Percentiles rank a stretch among this genome's conserved stretches.
phyloP scores from a whole-genome alignment of 2,888 invertebrate genomes.

The Trimorus sp. region DNA sequence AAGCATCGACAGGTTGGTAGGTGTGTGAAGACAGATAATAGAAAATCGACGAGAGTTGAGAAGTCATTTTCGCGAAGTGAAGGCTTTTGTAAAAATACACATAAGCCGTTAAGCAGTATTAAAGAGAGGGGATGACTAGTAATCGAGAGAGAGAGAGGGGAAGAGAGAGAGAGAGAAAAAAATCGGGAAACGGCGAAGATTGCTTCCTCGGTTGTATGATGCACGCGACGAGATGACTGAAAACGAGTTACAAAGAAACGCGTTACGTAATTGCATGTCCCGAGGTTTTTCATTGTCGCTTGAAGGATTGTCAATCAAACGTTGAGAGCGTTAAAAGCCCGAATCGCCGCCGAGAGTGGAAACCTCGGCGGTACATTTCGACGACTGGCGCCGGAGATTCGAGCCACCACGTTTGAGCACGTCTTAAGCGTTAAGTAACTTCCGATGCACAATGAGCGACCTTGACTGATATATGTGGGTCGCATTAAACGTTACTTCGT shows the following conservation, averaged over 20 bases:
- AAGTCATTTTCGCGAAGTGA: slow-evolving; percentile 63
- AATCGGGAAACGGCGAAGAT: background rate
- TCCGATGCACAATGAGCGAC: slow-evolving; percentile 40
- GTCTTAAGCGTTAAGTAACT: slow-evolving; percentile 42
- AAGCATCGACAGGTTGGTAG: slow-evolving; percentile 80
- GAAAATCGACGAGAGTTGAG: slow-evolving; percentile 65
- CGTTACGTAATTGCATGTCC: slow-evolving; percentile 3
- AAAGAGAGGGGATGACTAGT: slow-evolving; percentile 49
- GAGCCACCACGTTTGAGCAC: slow-evolving; percentile 21
- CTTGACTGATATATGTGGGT: slow-evolving; percentile 65
- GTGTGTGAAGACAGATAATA: slow-evolving; percentile 72
- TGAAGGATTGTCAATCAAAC: too few species aligned
- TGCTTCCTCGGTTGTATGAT: background rate
- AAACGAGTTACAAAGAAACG: background rate
- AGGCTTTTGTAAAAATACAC: slow-evolving; percentile 67
- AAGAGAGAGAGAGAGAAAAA: slow-evolving; percentile 8
- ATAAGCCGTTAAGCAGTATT: slow-evolving; percentile 67
- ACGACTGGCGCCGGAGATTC: background rate
- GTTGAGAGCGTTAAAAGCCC: too few species aligned
- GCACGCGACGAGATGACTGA: background rate
- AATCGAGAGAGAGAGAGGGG: too few species aligned
- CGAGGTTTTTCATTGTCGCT: background rate
- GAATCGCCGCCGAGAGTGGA: background rate
- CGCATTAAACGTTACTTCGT: slow-evolving; percentile 69
- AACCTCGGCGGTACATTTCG: background rate